phyloP scores from a whole-genome alignment of 2,888 invertebrate genomes.

The Eupeodes latifasciatus region DNA sequence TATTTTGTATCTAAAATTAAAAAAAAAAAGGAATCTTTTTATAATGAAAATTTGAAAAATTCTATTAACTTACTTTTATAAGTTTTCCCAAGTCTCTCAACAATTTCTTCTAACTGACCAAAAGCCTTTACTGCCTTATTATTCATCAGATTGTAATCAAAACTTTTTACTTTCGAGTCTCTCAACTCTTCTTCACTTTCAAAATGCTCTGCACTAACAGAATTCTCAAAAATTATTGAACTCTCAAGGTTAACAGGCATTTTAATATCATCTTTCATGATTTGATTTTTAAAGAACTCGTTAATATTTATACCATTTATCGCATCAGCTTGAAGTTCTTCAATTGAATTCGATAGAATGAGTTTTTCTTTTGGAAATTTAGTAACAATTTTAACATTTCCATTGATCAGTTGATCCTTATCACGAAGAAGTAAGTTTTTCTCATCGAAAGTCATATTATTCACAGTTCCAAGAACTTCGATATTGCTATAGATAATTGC shows the following conservation, averaged over 20 bases:
- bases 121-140: conserved; percentile 73
- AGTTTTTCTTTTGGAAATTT: conserved; percentile 77
- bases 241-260: conserved; percentile 51
- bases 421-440: conserved; percentile 82
- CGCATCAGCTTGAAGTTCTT: conserved; percentile 79
- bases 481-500: conserved; percentile 81
- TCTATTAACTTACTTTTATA: conserved; percentile 73
- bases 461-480: conserved; percentile 81
- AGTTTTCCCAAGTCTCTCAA: conserved; percentile 77
- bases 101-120: conserved; percentile 63
- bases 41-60: neutral
- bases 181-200: conserved; percentile 68
- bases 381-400: conserved; percentile 79
- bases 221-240: conserved; percentile 79
- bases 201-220: conserved; percentile 78
- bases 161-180: conserved; percentile 22
- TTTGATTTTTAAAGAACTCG: conserved; percentile 81
- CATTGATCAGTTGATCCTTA: conserved; percentile 79
- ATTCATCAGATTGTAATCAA: conserved; percentile 43
- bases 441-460: conserved; percentile 82
- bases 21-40: neutral
- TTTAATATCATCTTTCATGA: conserved; percentile 20
- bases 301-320: conserved; percentile 82
- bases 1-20: conserved; percentile 69
- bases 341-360: conserved; percentile 80